Conservation (phyloP, 2,888 invertebrate genomes). For the Troides aeacus region DNA sequence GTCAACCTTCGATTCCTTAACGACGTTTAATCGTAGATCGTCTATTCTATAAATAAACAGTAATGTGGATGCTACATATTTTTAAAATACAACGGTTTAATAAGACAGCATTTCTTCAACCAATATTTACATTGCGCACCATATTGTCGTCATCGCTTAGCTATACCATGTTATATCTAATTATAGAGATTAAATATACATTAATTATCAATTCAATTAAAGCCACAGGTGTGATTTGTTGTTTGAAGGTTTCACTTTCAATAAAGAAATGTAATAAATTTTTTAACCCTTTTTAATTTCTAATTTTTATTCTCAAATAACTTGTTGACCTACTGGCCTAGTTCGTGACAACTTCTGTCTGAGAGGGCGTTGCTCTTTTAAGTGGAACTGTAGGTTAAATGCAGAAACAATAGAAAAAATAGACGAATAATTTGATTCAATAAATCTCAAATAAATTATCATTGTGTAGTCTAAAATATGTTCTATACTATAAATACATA, state of each 20-base stretch:
- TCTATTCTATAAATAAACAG: background rate
- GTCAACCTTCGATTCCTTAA: constrained; percentile 8
- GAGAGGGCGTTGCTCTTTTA: constrained; percentile 44
- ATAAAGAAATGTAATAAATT: background rate
- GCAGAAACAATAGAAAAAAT: constrained; percentile 4
- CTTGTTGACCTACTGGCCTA: constrained; percentile 69
- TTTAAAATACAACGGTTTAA: background rate
- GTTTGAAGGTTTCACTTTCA: too few relatives aligned
- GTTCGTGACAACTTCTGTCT: constrained; percentile 63
- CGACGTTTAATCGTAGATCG: constrained; percentile 5
- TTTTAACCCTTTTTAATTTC: background rate
- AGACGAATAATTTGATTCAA: background rate
- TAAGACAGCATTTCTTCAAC: background rate
- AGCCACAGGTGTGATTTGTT: too few relatives aligned
- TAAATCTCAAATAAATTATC: background rate
- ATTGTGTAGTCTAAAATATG: background rate
- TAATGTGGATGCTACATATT: background rate
- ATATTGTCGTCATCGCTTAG: too few relatives aligned
- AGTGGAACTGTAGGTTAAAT: constrained; percentile 19
- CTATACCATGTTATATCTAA: too few relatives aligned
- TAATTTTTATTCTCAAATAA: constrained; percentile 37
- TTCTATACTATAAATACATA: background rate
- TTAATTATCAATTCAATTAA: too few relatives aligned
- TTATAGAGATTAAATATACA: too few relatives aligned
- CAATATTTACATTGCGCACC: too few relatives aligned